Evolutionary conservation across 2,113 vertebrate species (phyloP).

Genomic region (Engystomops pustulosus): DNA sequence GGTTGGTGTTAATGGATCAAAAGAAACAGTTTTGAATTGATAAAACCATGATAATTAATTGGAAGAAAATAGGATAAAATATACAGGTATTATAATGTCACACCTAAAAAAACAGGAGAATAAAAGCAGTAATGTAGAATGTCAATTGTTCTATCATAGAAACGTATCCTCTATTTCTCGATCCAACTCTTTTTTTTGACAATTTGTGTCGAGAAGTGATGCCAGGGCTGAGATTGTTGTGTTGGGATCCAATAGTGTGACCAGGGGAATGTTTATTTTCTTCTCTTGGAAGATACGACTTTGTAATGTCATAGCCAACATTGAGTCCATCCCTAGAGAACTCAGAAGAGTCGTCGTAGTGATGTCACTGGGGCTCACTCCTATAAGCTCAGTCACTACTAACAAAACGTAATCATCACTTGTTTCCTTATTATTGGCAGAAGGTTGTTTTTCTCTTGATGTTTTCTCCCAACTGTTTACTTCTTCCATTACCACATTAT

Average conservation of each 20-base stretch:
- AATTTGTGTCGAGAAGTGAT: neutral
- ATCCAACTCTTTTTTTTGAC: neutral
- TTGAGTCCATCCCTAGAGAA: constrained; percentile 81
- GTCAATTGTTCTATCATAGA: neutral
- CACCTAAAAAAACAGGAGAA: too few species aligned
- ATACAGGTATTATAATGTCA: too few species aligned
- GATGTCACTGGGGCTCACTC: constrained; percentile 67
- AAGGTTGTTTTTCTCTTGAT: constrained; percentile 25
- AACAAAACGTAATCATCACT: constrained; percentile 69
- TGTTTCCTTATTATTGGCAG: constrained; percentile 26
- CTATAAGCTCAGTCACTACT: constrained; percentile 72
- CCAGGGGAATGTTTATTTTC: constrained; percentile 77
- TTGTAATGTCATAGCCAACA: constrained; percentile 85
- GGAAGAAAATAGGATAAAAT: too few species aligned
- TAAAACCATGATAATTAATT: too few species aligned
- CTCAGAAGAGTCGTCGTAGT: constrained; percentile 69
- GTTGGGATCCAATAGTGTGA: constrained; percentile 79
- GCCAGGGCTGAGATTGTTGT: constrained; percentile 74
- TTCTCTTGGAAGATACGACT: constrained; percentile 78
- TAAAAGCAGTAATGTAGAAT: too few species aligned
- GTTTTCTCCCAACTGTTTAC: constrained; percentile 48
- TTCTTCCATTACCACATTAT: constrained; percentile 68
- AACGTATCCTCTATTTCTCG: neutral
- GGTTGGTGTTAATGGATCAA: too few species aligned
- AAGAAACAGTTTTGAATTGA: too few species aligned